These are phyloP conservation scores for Sipha flava DNA, from an alignment of 1,140 invertebrate genomes.

Conservation along the genomic window DNA sequence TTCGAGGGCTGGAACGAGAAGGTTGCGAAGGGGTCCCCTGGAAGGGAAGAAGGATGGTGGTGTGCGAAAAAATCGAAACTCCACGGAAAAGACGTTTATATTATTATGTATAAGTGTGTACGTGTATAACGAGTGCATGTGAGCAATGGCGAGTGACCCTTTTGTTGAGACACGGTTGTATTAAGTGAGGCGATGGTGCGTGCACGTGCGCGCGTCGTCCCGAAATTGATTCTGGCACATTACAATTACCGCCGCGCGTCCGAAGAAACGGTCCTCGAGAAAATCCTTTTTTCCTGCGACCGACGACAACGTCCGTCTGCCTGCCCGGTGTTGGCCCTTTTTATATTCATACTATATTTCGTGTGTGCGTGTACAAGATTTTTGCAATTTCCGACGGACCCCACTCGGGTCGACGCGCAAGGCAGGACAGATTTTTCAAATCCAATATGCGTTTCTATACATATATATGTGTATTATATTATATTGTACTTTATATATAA, in stretches of 20 bases:
- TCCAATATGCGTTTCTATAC: not conserved
- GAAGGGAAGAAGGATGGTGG: too few relatives aligned
- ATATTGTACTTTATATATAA: not conserved
- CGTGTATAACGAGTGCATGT: not conserved
- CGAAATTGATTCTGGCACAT: slow-evolving; percentile 8
- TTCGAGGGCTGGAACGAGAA: too few relatives aligned
- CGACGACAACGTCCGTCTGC: not conserved
- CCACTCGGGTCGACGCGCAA: not conserved
- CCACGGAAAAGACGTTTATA: not conserved
- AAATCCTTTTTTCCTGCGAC: not conserved
- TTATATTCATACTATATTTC: not conserved
- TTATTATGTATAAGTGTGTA: too few relatives aligned
- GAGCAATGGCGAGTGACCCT: not conserved
- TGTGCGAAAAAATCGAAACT: not conserved
- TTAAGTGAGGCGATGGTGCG: not conserved
- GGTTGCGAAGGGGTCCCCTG: too few relatives aligned
- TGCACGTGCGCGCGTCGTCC: not conserved
- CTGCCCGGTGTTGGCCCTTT: not conserved
- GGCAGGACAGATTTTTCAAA: not conserved
- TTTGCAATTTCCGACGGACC: not conserved
- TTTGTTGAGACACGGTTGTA: not conserved
- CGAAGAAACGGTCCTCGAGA: not conserved
- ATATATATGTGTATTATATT: not conserved
- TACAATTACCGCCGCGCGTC: not conserved
- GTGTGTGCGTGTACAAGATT: not conserved